Evolutionary conservation across 2,113 vertebrate species (phyloP), one percentile per base, ranked within the genome.

Genomic region (Etia nguti): DNA sequence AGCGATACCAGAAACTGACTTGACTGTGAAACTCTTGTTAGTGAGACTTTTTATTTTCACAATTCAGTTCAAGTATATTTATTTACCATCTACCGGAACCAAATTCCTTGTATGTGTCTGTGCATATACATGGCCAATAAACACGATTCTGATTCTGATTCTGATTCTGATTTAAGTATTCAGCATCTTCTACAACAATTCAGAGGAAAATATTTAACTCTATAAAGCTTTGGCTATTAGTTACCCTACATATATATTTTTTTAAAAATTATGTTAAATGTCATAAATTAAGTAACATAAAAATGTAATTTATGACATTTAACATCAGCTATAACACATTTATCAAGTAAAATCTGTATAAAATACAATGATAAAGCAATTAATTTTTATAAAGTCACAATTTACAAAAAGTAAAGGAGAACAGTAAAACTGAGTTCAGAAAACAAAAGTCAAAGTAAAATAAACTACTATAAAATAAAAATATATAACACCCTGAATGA

Each of bases 381-480:
- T 34, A 34, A 34, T 34, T 6, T 31, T 4, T 31, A 31, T 31
- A 31, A 31, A 6, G 6, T 31, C 6, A 31, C 31, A 31, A 8
- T 8, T 8, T 34, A 36, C 31, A 62, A 62, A 62, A 62, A 36
- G n/a, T 12, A 36, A 62, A n/a, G 2, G 16, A 31, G 5, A 59
- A 59, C 57, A 31, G 26, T 59, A 59, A 59, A 59, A 59, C 18
- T 59, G 57, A 59, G 57, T 18, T 59, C 26, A 20, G 59, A 62
- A 36, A 62, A 36, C 18, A 62, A 36, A n/a, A 0, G 10, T 62
- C 59, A 62, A 62, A 62, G 59, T 36, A 36, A 36, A 62, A 20
- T 62, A 62, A 0, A 62, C 5, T 18, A 10, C 56, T 60, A 34
- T 34, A 60, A 60, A 60, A 60, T 60, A 60, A 60, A 60, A 60